phyloP scores from a whole-genome alignment of 2,888 invertebrate species.

The Prosapia bicincta region DNA sequence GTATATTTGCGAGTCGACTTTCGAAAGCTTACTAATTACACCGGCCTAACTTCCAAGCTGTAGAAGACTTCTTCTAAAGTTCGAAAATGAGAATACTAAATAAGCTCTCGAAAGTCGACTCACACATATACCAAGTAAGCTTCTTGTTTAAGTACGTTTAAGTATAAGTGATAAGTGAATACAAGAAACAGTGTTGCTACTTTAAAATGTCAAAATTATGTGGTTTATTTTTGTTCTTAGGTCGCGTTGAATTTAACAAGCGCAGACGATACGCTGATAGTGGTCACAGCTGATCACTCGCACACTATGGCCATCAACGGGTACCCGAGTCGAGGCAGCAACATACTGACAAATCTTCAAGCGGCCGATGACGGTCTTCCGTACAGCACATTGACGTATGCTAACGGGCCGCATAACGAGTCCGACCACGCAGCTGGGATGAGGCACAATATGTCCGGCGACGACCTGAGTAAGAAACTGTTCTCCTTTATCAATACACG shows the following conservation, averaged over 20 bases:
- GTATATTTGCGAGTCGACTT: too few relatives aligned
- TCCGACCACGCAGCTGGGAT: slow-evolving; percentile 48
- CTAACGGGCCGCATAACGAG: slow-evolving; percentile 58
- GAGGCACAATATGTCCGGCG: slow-evolving; percentile 38
- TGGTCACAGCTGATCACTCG: slow-evolving; percentile 76
- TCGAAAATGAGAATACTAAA: too few relatives aligned
- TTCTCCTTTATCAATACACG: too few relatives aligned
- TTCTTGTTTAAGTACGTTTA: too few relatives aligned
- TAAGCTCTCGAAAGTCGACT: too few relatives aligned
- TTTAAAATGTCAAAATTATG: too few relatives aligned
- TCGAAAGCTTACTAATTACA: too few relatives aligned
- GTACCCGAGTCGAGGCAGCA: slow-evolving; percentile 62
- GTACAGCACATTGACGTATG: slow-evolving; percentile 67
- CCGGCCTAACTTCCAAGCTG: too few relatives aligned
- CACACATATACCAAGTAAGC: too few relatives aligned
- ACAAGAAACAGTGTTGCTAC: too few relatives aligned
- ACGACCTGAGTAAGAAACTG: neutral
- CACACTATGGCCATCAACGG: slow-evolving; percentile 75
- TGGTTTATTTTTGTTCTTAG: slow-evolving; percentile 8
- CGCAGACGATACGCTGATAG: slow-evolving; percentile 53
- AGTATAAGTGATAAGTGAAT: too few relatives aligned
- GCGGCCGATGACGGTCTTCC: slow-evolving; percentile 53
- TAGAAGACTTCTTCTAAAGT: too few relatives aligned
- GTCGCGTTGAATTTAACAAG: slow-evolving; percentile 56
- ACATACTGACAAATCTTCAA: slow-evolving; percentile 51